phyloP scores from a whole-genome alignment of 2,113 vertebrate species.

The Anguilla japonica region DNA sequence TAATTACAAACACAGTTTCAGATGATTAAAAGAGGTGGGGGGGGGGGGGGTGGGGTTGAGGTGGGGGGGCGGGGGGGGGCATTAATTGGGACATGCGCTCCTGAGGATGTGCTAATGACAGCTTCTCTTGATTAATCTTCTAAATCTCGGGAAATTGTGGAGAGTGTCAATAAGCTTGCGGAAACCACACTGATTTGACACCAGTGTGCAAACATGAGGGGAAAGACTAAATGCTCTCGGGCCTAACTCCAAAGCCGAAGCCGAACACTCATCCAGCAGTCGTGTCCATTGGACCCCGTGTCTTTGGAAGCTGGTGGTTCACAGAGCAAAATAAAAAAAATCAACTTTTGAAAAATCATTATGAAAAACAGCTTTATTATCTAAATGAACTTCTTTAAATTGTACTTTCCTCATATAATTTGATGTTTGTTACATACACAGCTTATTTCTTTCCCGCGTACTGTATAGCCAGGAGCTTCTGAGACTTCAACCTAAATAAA shows the following conservation, averaged over 20 bases:
- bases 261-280: not conserved
- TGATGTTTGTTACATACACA: not conserved
- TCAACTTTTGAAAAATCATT: not conserved
- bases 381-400: not conserved
- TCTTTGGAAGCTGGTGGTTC: too few species aligned
- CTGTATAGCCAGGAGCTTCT: constrained; percentile 11
- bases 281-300: too few species aligned
- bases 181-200: not conserved
- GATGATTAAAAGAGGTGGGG: constrained; percentile 26
- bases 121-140: not conserved
- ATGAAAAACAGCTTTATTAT: too few species aligned
- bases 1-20: constrained; percentile 31
- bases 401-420: not conserved
- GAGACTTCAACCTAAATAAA: constrained; percentile 4
- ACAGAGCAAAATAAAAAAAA: not conserved
- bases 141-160: not conserved
- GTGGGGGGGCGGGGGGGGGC: not conserved
- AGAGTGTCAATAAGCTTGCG: not conserved
- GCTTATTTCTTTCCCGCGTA: not conserved
- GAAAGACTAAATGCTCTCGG: not conserved
- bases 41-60: not conserved
- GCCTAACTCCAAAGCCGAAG: not conserved
- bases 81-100: constrained; percentile 19
- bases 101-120: not conserved
- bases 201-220: not conserved